Evolutionary conservation across 2,113 vertebrate species (phyloP).

Genomic region (Merops nubicus): DNA sequence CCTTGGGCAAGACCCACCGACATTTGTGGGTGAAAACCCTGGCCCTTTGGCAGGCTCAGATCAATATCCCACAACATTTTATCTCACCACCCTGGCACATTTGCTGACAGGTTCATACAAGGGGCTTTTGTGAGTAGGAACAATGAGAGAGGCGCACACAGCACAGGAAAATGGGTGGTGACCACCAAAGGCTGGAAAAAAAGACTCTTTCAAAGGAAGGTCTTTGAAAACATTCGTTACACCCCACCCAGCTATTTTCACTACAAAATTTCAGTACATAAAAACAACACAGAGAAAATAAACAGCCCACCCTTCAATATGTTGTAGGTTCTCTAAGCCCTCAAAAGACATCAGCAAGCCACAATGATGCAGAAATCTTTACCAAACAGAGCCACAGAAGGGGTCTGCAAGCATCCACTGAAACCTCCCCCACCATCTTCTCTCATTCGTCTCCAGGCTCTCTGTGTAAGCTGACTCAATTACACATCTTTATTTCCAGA

Average conservation of each 20-base stretch:
- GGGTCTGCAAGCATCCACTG: not conserved
- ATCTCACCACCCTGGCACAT: not conserved
- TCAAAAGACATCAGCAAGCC: not conserved
- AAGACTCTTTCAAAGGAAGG: conserved; percentile 58
- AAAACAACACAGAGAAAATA: conserved; percentile 61
- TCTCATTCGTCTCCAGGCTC: not conserved
- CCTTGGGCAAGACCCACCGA: not conserved
- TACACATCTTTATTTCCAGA: not conserved
- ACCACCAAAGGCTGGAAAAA: conserved; percentile 52
- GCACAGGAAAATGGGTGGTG: conserved; percentile 63
- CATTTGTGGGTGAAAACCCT: not conserved
- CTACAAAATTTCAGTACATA: conserved; percentile 55
- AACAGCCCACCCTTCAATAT: conserved; percentile 28
- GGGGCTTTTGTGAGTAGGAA: conserved; percentile 52
- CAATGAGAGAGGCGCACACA: not conserved
- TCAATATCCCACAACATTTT: not conserved
- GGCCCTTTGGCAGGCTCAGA: not conserved
- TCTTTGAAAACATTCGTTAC: conserved; percentile 52
- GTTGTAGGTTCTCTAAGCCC: not conserved
- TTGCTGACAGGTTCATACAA: conserved; percentile 17
- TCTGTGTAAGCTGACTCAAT: not conserved
- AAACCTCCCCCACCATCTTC: not conserved
- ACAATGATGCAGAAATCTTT: not conserved
- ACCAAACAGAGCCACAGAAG: not conserved
- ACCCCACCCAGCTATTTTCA: conserved; percentile 64